Evolutionary conservation across 1,140 invertebrate species (phyloP), one percentile per base, ranked within the genome.

Genomic region (Lycorma delicatula): DNA sequence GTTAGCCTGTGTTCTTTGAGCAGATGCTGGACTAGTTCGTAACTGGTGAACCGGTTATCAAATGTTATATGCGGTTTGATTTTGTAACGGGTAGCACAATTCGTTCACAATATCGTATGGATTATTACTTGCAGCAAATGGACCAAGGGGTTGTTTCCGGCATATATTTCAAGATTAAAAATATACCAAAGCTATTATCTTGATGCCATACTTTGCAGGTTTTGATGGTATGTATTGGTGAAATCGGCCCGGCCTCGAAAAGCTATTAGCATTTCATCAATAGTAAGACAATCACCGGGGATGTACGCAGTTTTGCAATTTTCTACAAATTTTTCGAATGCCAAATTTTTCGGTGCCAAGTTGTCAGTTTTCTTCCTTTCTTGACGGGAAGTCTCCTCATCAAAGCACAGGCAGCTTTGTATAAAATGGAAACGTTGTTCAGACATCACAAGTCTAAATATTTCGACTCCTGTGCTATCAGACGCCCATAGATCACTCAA

Each of bases 191-290:
- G 64, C 58, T 47, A 60, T 65, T 25, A 74, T 64, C 67, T 76
- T 75, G 22, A 77, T 60, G 1, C 74, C 75, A 62, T 67, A 70
- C 63, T 70, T 71, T 46, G 56, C 60, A 26, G 70, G 70, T 61
- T 74, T 75, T n/a, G 56, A 62, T 27, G 73, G 71, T 53, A 77
- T 75, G 56, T 74, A 75, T 53, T 71, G 67, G 25, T 59, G 51
- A 74, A 71, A 27, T 49, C 55, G 52, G 69, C 71, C 16, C 64
- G 31, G n/a, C 71, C 73, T 27, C 70, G 44, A 64, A 74, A 75
- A 13, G 61, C 46, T 1, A 72, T 38, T 12, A 73, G 59, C n/a
- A 64, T 64, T 60, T 73, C 69, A 59, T 72, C 67, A 27, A 71
- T 61, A 23, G 60, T 64, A 0, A 60, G 56, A 48, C 59, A 58